phyloP scores from a whole-genome alignment of 2,113 vertebrate species.

The Natator depressus region DNA sequence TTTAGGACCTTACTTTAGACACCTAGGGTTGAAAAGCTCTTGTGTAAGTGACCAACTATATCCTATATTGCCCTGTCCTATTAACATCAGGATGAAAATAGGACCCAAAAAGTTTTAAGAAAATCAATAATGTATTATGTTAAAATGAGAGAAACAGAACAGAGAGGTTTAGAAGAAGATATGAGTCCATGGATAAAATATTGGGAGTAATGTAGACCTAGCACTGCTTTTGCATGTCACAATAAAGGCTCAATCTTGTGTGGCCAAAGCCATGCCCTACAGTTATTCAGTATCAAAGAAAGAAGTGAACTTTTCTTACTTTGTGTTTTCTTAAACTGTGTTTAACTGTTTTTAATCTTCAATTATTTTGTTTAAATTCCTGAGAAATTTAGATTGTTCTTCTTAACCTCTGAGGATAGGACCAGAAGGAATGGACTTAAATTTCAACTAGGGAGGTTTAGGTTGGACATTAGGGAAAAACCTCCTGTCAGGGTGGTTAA shows the following conservation, averaged over 20 bases:
- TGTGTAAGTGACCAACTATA: not conserved
- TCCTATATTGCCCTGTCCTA: not conserved
- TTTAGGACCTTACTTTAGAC: not conserved
- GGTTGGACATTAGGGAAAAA: too few species aligned
- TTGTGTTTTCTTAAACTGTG: not conserved
- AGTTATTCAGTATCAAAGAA: not conserved
- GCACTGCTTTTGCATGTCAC: not conserved
- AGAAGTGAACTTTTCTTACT: not conserved
- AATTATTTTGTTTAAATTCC: not conserved
- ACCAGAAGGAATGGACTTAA: too few species aligned
- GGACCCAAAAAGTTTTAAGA: not conserved
- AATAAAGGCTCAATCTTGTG: not conserved
- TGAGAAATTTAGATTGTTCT: too few species aligned
- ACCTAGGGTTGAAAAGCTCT: not conserved
- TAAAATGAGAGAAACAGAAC: not conserved
- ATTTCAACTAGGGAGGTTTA: too few species aligned
- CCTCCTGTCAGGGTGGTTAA: too few species aligned
- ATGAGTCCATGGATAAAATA: not conserved
- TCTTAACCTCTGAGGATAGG: too few species aligned
- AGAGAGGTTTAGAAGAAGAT: not conserved
- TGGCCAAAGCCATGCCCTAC: not conserved
- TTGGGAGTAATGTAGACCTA: not conserved
- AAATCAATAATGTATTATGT: not conserved
- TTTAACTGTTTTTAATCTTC: not conserved
- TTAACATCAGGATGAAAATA: not conserved